phyloP scores from a whole-genome alignment of 1,140 invertebrate species.

The Cydia splendana region DNA sequence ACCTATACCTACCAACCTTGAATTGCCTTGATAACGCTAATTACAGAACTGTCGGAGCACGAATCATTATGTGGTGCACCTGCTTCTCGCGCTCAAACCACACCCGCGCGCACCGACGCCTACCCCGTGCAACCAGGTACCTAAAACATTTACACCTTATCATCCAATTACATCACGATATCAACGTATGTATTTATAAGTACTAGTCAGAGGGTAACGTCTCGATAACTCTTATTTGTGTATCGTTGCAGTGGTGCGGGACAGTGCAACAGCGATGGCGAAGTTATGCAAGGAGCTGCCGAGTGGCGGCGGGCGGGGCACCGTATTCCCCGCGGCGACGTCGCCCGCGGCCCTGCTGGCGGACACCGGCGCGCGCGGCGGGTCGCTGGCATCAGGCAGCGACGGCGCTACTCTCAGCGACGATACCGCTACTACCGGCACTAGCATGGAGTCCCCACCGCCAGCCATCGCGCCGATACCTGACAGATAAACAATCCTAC shows the following conservation, averaged over 20 bases:
- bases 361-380: background rate
- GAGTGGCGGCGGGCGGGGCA: conserved; percentile 32
- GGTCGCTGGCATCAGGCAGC: background rate
- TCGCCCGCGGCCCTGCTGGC: conserved; percentile 37
- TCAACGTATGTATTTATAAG: no score
- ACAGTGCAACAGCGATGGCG: conserved; percentile 68
- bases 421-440: conserved; percentile 26
- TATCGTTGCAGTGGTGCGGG: conserved; percentile 56
- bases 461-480: background rate
- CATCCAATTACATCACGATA: no score
- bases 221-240: background rate
- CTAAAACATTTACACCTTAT: no score
- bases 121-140: conserved; percentile 65
- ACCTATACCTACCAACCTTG: background rate
- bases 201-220: no score
- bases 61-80: conserved; percentile 44
- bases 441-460: conserved; percentile 30
- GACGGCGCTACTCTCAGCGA: conserved; percentile 8
- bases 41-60: conserved; percentile 53
- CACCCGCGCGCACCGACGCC: conserved; percentile 38
- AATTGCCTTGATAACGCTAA: background rate
- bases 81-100: conserved; percentile 45
- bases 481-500: background rate
- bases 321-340: conserved; percentile 44
- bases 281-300: conserved; percentile 62